Conservation (phyloP, 1,140 invertebrate genomes). For the Phocides pigmalion region DNA sequence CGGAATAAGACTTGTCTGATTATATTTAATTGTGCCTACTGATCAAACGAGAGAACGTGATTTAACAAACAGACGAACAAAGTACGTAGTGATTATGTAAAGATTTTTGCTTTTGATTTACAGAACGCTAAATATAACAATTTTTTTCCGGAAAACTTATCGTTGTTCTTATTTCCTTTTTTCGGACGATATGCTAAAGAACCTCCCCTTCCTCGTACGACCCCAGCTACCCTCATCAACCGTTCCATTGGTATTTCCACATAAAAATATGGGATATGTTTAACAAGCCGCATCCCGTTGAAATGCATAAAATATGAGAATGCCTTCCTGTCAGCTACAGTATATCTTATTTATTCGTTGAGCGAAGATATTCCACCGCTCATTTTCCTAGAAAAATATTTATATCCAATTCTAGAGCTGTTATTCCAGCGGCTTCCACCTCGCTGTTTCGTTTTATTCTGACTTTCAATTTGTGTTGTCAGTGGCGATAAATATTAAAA, state of each 20-base stretch:
- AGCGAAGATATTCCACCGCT: conserved; percentile 14
- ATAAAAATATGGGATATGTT: conserved; percentile 21
- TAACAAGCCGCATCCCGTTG: conserved; percentile 14
- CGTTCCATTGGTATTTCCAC: background rate
- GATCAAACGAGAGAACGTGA: no score
- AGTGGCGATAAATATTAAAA: conserved; percentile 2
- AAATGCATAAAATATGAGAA: conserved; percentile 35
- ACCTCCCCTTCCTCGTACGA: background rate
- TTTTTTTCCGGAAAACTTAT: no score
- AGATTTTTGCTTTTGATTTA: no score
- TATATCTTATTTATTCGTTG: conserved; percentile 22
- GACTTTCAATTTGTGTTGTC: conserved; percentile 17
- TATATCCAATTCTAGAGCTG: conserved; percentile 22
- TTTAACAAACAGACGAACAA: no score
- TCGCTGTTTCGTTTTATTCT: conserved; percentile 4
- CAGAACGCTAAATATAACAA: no score
- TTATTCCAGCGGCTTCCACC: conserved; percentile 11
- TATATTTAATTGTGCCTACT: no score
- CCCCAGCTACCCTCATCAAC: conserved; percentile 1
- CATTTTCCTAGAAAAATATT: conserved; percentile 32
- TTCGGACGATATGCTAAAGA: background rate
- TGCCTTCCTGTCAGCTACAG: conserved; percentile 22
- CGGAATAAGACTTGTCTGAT: no score
- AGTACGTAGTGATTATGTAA: no score
- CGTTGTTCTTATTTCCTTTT: background rate